Conservation (phyloP, 2,113 vertebrate species). For the Echinops telfairi region DNA sequence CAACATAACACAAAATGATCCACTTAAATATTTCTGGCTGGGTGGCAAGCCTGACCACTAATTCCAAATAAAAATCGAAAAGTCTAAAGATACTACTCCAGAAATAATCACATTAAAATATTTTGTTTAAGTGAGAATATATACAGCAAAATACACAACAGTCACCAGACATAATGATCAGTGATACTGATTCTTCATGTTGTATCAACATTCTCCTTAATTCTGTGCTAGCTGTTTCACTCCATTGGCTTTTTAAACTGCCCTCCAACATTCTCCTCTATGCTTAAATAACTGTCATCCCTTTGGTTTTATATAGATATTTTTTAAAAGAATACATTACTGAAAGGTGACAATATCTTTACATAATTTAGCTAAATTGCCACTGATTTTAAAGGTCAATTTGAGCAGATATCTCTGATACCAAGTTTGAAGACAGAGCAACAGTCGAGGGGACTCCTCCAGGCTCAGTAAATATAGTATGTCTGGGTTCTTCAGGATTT, state of each 20-base stretch:
- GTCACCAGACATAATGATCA: too few relatives aligned
- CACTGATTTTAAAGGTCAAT: not conserved
- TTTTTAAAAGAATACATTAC: not conserved
- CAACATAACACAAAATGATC: conserved; percentile 44
- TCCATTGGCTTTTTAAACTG: not conserved
- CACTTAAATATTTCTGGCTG: conserved; percentile 81
- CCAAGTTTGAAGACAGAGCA: too few relatives aligned
- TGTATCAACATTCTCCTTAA: too few relatives aligned
- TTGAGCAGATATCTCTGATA: not conserved
- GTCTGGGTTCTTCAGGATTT: too few relatives aligned
- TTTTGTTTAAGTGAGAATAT: too few relatives aligned
- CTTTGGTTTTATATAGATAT: too few relatives aligned
- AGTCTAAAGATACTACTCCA: conserved; percentile 37
- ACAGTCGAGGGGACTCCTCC: too few relatives aligned
- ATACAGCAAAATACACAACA: too few relatives aligned
- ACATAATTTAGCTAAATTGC: not conserved
- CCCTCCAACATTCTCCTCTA: not conserved
- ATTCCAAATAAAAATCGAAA: conserved; percentile 55
- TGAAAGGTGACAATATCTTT: not conserved
- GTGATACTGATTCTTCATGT: too few relatives aligned
- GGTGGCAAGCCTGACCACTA: conserved; percentile 79
- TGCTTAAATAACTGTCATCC: not conserved
- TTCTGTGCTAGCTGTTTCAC: too few relatives aligned
- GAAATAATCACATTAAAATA: not conserved
- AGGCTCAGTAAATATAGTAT: too few relatives aligned